A percentile compares a stretch with the other conserved stretches of the same genome.
These are phyloP conservation scores for Plutomurus gul DNA, from an alignment of 1,140 invertebrate genomes.

Conservation along the genomic window DNA sequence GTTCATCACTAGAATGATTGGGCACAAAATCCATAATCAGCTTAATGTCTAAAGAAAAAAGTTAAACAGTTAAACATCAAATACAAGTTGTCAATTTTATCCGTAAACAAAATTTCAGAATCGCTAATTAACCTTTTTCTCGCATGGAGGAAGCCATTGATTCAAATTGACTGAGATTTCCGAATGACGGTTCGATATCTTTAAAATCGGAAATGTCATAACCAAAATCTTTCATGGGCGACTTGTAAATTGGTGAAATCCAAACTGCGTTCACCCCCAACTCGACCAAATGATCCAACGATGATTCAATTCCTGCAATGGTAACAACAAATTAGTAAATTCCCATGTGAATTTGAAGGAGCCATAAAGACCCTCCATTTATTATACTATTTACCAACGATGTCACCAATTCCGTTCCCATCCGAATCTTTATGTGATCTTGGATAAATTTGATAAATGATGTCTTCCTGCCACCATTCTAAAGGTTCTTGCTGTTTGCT, in stretches of 20 bases:
- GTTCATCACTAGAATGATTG: constrained; percentile 72
- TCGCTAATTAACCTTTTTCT: constrained; percentile 57
- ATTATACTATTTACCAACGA: neutral
- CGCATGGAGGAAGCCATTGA: constrained; percentile 59
- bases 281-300: constrained; percentile 60
- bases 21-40: constrained; percentile 71
- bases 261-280: constrained; percentile 65
- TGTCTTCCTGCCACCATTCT: constrained; percentile 72
- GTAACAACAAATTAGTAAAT: no score
- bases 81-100: neutral
- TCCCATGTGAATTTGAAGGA: no score
- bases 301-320: constrained; percentile 56
- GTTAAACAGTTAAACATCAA: neutral
- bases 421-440: constrained; percentile 74
- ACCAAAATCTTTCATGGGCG: no score
- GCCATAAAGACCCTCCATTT: neutral
- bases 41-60: constrained; percentile 59
- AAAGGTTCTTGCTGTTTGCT: neutral
- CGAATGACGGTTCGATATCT: constrained; percentile 65
- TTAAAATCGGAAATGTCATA: constrained; percentile 70
- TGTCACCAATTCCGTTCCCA: constrained; percentile 74
- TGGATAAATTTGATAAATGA: constrained; percentile 78
- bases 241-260: constrained; percentile 66
- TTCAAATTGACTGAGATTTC: constrained; percentile 68
- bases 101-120: no score